phyloP scores from a whole-genome alignment of 2,113 vertebrate genomes.

The Hyperopisus bebe region DNA sequence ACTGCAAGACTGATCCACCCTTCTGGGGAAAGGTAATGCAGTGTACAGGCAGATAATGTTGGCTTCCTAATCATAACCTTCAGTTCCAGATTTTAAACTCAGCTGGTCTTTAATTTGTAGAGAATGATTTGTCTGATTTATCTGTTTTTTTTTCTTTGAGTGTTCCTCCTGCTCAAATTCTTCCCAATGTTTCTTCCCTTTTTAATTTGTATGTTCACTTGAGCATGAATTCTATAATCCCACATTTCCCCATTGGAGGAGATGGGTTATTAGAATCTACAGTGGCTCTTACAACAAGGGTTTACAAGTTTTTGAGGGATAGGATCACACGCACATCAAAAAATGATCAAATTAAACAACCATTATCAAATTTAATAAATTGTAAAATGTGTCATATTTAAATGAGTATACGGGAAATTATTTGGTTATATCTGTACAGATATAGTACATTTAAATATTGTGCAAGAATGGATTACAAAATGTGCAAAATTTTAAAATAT shows the following conservation, averaged over 20 bases:
- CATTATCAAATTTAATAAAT: not conserved
- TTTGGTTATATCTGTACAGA: not conserved
- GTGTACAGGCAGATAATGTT: not conserved
- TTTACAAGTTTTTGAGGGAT: not conserved
- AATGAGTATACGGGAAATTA: not conserved
- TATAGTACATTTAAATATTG: not conserved
- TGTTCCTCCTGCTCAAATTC: not conserved
- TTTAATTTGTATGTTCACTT: not conserved
- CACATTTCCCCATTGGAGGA: not conserved
- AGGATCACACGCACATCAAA: not conserved
- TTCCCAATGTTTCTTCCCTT: not conserved
- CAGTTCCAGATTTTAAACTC: not conserved
- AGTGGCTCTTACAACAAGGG: not conserved
- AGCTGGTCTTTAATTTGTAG: not conserved
- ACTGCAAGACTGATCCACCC: fast-evolving
- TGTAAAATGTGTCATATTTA: not conserved
- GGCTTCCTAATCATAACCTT: not conserved
- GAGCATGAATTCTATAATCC: not conserved
- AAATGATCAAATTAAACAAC: not conserved
- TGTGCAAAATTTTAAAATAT: not conserved
- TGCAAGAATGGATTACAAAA: not conserved
- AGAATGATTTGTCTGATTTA: not conserved
- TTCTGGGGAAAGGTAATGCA: conserved; percentile 29
- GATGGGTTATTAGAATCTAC: not conserved
- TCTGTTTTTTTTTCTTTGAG: not conserved